Base-by-base conservation (phyloP, 2,113 vertebrate genomes). In the Thunnus thynnus region DNA sequence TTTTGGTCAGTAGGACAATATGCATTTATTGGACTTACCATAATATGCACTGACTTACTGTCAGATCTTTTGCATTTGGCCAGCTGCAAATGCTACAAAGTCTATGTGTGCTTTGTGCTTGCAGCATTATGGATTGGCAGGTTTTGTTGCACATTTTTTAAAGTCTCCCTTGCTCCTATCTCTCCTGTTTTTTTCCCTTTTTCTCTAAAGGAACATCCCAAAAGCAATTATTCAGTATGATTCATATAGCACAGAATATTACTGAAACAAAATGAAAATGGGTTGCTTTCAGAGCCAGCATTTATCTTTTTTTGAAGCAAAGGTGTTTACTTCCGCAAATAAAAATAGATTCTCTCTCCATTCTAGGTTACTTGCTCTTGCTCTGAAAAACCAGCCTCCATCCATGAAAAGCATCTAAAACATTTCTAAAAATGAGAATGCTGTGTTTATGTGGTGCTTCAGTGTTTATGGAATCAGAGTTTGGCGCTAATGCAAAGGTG, bases 401-500 rank as follows among this genome's bases (percentile, higher is more conserved):
- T 22, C 44, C 18, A 8, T 5, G 6, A 61, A 62, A 17, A 64
- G 6, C n/a, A 4, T 13, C 16, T 5, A 14, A 50, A 61, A 56
- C n/a, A 47, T 18, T 13, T 61, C n/a, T 30, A 20, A 72, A 30
- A 51, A 41, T 5, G 25, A 50, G 16, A 71, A 71, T 3, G 41
- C 3, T 22, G 41, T 47, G 13, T 69, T 81, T 22, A 32, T 2
- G 0, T 8, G 51, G 13, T 13, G 54, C 46, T 78, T 78, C n/a
- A 18, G 46, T 71, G 47, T 83, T 70, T 62, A 36, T 60, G 56
- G 55, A 61, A 82, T 73, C 2, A 67, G 47, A 32, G 17, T 68
- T 63, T 54, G 20, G 41, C 4, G 27, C 67, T 76, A 55, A 85
- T 50, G 71, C 74, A n/a, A n/a, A n/a, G 20, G 13, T 3, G 22